Evolutionary conservation across 2,888 invertebrate species (phyloP).

Genomic region (Exocentrus adspersus): DNA sequence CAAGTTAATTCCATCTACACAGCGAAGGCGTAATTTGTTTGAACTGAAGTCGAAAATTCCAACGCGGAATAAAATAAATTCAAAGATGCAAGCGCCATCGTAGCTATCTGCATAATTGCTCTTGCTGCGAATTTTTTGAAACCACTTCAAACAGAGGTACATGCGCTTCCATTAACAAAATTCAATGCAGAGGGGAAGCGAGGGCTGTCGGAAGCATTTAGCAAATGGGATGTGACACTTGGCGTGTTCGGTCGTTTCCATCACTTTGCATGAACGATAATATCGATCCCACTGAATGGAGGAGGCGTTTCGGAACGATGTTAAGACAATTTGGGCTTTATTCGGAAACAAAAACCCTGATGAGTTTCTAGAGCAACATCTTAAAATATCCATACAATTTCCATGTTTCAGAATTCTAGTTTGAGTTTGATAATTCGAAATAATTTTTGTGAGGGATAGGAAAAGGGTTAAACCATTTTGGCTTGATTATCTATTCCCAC

Average conservation of each 20-base stretch:
- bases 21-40: neutral
- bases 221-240: slow-evolving; percentile 36
- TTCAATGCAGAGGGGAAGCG: slow-evolving; percentile 24
- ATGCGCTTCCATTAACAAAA: slow-evolving; percentile 23
- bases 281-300: slow-evolving; percentile 26
- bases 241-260: slow-evolving; percentile 30
- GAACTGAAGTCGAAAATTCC: no score
- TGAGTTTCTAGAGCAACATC: no score
- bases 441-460: no score
- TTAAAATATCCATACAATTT: no score
- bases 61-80: no score
- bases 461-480: no score
- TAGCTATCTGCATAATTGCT: no score
- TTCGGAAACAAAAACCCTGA: no score
- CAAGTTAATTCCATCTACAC: slow-evolving; percentile 9
- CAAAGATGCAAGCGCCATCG: no score
- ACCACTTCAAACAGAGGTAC: slow-evolving; percentile 15
- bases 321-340: neutral
- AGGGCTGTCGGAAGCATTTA: slow-evolving; percentile 30
- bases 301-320: neutral
- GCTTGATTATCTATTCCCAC: no score
- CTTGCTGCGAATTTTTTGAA: neutral
- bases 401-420: no score
- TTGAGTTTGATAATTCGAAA: no score
- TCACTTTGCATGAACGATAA: slow-evolving; percentile 27